These are phyloP conservation scores for Limnephilus marmoratus DNA, from an alignment of 2,888 invertebrate species.

Conservation along the genomic window DNA sequence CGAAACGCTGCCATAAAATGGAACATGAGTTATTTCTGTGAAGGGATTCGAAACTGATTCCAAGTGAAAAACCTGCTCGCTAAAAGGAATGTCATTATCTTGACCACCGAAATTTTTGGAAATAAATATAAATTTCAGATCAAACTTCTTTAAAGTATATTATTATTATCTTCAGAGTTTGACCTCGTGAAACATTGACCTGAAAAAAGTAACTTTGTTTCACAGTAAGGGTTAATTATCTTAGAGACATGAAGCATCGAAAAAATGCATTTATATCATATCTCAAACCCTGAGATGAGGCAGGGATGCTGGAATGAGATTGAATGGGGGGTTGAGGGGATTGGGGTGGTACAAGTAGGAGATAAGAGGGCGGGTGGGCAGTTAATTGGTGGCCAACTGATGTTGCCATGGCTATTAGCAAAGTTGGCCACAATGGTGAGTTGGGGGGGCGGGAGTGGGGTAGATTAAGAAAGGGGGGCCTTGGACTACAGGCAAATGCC, in stretches of 20 bases:
- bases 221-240: background rate
- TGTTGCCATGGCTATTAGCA: slow-evolving; percentile 60
- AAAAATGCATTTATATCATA: background rate
- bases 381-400: slow-evolving; percentile 62
- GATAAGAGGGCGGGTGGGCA: slow-evolving; percentile 23
- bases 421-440: slow-evolving; percentile 42
- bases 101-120: no score
- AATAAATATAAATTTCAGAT: background rate
- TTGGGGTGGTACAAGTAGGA: background rate
- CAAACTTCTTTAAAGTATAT: background rate
- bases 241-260: background rate
- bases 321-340: background rate
- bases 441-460: background rate
- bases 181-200: background rate
- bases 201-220: background rate
- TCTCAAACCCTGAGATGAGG: background rate
- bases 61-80: no score
- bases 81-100: no score
- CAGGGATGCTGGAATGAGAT: background rate
- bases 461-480: background rate
- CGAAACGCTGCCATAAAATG: no score
- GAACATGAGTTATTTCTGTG: no score
- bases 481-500: background rate
- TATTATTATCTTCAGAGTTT: background rate
- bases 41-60: no score